These are phyloP conservation scores for Motacilla alba DNA, from an alignment of 2,113 vertebrate species.

Conservation along the genomic window DNA sequence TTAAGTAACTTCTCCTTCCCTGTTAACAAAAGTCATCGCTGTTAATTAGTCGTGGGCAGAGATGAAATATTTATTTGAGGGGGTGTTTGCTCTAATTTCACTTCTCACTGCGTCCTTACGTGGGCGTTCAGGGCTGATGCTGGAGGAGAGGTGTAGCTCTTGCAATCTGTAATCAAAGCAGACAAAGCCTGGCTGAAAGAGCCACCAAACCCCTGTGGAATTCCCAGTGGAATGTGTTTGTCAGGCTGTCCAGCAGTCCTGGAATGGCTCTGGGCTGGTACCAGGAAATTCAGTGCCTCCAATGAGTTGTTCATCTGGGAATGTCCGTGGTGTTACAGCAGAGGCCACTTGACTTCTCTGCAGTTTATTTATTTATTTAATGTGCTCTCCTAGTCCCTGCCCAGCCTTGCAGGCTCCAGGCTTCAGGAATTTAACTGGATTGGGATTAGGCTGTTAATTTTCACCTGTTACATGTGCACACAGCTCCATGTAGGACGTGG, in stretches of 20 bases:
- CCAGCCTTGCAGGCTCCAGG: background rate
- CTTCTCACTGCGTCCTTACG: background rate
- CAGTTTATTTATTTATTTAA: background rate
- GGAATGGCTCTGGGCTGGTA: background rate
- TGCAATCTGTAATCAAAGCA: background rate
- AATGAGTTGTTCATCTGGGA: background rate
- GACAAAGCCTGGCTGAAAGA: background rate
- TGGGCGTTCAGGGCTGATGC: background rate
- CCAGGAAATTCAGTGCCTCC: background rate
- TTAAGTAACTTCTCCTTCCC: conserved; percentile 64
- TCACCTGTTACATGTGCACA: rapidly evolving
- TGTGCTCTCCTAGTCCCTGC: background rate
- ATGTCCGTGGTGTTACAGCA: rapidly evolving
- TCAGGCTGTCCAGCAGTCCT: no score
- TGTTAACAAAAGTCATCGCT: background rate
- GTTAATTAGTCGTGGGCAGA: conserved; percentile 61
- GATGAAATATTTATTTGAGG: conserved; percentile 62
- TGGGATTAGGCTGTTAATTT: background rate
- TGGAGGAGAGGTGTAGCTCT: background rate
- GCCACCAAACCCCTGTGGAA: rapidly evolving
- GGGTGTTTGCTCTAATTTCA: background rate
- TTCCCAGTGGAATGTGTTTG: background rate
- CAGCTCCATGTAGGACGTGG: rapidly evolving
- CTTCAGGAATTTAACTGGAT: background rate
- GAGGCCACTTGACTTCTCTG: background rate